These are phyloP conservation scores for Proisotoma minuta DNA, from an alignment of 2,888 invertebrate species.

Conservation along the genomic window DNA sequence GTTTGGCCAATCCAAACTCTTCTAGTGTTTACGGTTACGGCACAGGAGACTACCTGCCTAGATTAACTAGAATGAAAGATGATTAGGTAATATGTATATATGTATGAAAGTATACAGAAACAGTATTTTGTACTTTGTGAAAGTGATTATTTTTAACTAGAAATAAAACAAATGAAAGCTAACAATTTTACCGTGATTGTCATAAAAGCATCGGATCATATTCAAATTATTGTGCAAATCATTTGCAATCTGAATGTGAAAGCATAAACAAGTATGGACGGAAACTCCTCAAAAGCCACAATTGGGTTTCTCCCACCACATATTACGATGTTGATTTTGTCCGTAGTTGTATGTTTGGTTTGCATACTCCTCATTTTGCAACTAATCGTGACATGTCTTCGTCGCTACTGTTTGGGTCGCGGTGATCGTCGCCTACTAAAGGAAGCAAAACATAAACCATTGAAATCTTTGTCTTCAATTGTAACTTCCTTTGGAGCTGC, in stretches of 20 bases:
- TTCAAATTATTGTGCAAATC: no score
- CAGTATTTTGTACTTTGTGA: no score
- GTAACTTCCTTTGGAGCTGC: background rate
- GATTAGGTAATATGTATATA: no score
- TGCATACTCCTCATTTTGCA: constrained; percentile 1
- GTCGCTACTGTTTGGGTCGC: constrained; percentile 2
- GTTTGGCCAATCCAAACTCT: background rate
- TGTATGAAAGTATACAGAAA: no score
- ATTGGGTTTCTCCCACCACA: no score
- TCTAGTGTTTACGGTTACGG: background rate
- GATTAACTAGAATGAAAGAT: background rate
- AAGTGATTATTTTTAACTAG: no score
- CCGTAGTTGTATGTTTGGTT: background rate
- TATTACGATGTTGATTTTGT: background rate
- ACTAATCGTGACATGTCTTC: constrained; percentile 1
- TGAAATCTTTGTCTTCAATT: background rate
- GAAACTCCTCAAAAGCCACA: no score
- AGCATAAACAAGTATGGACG: no score
- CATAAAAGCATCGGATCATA: no score
- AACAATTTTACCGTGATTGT: no score
- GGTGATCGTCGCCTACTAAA: background rate
- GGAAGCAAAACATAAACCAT: background rate
- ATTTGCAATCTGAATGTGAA: no score
- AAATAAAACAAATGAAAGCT: no score
- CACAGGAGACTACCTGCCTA: background rate